Base-by-base conservation (phyloP, 2,113 vertebrate genomes). In the Rhipidura dahli region DNA sequence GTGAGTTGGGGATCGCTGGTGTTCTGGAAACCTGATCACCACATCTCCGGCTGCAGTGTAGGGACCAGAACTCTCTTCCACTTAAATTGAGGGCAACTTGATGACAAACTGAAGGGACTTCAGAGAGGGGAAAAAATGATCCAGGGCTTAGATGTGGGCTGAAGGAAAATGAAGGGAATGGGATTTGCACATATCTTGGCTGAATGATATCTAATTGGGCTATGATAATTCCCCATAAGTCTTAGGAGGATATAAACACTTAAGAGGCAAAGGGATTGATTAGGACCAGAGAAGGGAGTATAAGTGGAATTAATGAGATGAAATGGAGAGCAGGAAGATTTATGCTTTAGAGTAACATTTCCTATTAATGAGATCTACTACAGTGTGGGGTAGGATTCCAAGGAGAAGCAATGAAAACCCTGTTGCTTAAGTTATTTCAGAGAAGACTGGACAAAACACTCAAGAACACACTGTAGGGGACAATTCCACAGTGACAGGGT, bases 21-120 rank as follows among this genome's bases (percentile, higher is more conserved):
- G 60, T 57, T 96, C 91, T 93, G 94, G 91, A 97, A 96, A 95
- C 54, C 72, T 2, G 68, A 95, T 83, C 49, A 0, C 64, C 7
- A 20, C 9, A 26, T 72, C 86, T 89, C 84, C 0, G 7, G 69
- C 89, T 93, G 80, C 66, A 84, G 77, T 53, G 60, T 33, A 95
- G 87, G 84, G 93, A 90, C 70, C 56, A 87, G 69, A 93, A 61
- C 68, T 94, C 82, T 79, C 83, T 78, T 94, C 77, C 71, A 51
- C 83, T 97, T 85, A 93, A 96, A 93, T 64, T 92, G 91, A 97
- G 83, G 92, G 94, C 15, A 71, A 96, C 78, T 95, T 64, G 95
- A 94, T 96, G 96, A 97, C 96, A 96, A 96, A 94, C 86, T 92
- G 95, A 95, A 96, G 86, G 80, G 69, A 96, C 93, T 97, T 97